These are phyloP conservation scores for Sebastes dallii DNA, from an alignment of 2,797 vertebrate genomes.

Conservation along the genomic window DNA sequence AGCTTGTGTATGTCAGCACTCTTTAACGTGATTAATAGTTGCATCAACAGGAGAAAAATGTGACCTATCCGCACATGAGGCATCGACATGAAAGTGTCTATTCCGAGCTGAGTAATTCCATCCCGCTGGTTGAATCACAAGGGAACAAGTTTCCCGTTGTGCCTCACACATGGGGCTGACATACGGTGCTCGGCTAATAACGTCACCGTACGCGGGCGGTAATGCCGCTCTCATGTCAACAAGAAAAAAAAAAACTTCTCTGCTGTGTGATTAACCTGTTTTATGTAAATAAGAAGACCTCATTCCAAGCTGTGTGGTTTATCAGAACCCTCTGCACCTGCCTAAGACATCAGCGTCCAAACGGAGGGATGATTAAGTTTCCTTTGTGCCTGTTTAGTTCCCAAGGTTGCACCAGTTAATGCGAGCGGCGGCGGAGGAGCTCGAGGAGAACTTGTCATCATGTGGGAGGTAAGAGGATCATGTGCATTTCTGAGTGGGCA, in stretches of 20 bases:
- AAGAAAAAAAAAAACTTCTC: slow-evolving; percentile 26
- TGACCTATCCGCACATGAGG: slow-evolving; percentile 32
- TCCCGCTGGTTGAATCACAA: slow-evolving; percentile 59
- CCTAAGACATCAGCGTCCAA: background rate
- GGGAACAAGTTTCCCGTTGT: slow-evolving; percentile 46
- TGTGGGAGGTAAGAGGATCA: slow-evolving; percentile 88
- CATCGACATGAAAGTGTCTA: slow-evolving; percentile 52
- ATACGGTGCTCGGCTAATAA: slow-evolving; percentile 25
- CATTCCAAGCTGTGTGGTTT: slow-evolving; percentile 9
- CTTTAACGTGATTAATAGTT: slow-evolving; percentile 49
- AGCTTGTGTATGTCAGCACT: slow-evolving; percentile 22
- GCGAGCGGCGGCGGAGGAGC: slow-evolving; percentile 87
- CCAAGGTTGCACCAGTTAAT: slow-evolving; percentile 83
- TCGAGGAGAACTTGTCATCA: slow-evolving; percentile 88
- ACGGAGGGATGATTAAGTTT: slow-evolving; percentile 21
- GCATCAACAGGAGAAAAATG: slow-evolving; percentile 6
- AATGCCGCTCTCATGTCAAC: slow-evolving; percentile 37
- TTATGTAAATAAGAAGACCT: slow-evolving; percentile 34
- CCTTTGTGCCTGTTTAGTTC: slow-evolving; percentile 76
- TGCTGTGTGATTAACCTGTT: slow-evolving; percentile 32
- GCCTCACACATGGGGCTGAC: slow-evolving; percentile 36
- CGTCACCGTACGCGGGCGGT: background rate
- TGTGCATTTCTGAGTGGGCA: slow-evolving; percentile 31
- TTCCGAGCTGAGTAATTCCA: slow-evolving; percentile 59
- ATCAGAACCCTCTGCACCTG: slow-evolving; percentile 19